Evolutionary conservation across 2,113 vertebrate species (phyloP), one percentile per base, ranked within the genome.

Genomic region (Dolichotis patagonum): DNA sequence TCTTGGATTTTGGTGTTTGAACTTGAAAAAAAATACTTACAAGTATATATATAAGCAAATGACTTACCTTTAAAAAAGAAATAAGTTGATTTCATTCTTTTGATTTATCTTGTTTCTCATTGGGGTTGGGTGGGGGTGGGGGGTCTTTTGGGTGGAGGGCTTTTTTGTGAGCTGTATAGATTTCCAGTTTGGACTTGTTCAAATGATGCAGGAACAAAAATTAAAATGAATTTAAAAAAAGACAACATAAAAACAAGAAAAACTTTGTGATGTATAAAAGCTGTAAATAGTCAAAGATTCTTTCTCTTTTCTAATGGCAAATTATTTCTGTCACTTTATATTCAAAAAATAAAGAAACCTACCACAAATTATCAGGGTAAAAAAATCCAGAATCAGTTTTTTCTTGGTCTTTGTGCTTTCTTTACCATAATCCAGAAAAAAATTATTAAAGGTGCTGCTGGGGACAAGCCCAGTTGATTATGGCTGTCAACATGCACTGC

Each of bases 241-340:
- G 97, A 98, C 97, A 98, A 98, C 97, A 98, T 97, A 98, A 98
- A 96, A 97, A 97, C 91, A 97, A 98, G 85, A 98, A 99, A 98
- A 98, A 41, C 97, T 98, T 99, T 98, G 98, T 98, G 98, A 98
- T 99, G 98, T 99, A 99, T 91, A 99, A 98, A 99, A 98, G 46
- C 81, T 99, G 99, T 99, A 99, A 98, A 99, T 99, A 99, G 97
- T 98, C 97, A 98, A 99, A 99, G 98, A 99, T 98, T 98, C 98
- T 99, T 99, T 99, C 98, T 99, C 99, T 99, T 99, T 99, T 99
- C 99, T 99, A 99, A 98, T 98, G 98, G 98, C 98, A 98, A 99
- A 99, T 99, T 98, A 99, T 99, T 99, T 99, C 98, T 99, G 98
- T 99, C 98, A 99, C 98, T 99, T 99, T 99, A 99, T 99, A 99